Conservation (phyloP, 1,140 invertebrate genomes). For the Mycetomoellerius zeteki region DNA sequence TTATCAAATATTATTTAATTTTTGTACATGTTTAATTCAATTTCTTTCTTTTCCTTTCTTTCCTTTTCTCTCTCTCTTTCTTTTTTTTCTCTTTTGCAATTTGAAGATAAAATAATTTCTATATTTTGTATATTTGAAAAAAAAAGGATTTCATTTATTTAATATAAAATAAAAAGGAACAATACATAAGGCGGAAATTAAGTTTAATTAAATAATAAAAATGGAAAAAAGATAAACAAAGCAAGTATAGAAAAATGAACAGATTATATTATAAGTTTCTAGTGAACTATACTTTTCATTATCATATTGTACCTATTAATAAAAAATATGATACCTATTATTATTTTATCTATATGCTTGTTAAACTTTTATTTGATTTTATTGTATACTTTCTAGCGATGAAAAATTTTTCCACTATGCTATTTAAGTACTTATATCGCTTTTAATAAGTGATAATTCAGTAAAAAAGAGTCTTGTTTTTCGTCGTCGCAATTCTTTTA, state of each 20-base stretch:
- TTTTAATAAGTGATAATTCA: not conserved
- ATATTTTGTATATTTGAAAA: not conserved
- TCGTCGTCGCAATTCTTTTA: not conserved
- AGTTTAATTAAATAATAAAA: constrained; percentile 17
- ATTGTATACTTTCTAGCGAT: not conserved
- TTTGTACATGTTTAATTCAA: not conserved
- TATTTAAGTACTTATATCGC: not conserved
- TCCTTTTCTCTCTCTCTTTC: not conserved
- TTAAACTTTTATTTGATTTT: constrained; percentile 11
- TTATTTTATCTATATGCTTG: not conserved
- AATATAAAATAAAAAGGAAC: not conserved
- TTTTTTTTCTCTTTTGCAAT: not conserved
- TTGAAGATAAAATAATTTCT: not conserved
- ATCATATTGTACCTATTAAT: not conserved
- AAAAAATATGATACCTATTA: constrained; percentile 3
- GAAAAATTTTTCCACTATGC: not conserved
- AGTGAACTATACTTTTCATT: not conserved
- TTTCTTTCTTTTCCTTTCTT: not conserved
- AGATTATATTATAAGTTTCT: not conserved
- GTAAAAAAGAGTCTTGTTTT: not conserved
- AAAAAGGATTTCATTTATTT: constrained; percentile 24
- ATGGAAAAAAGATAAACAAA: not conserved
- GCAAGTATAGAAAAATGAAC: not conserved
- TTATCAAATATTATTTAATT: not conserved
- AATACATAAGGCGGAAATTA: not conserved